Evolutionary conservation across 2,797 vertebrate genomes (phyloP), one percentile per base, ranked within the genome.

Genomic region (Gadopsis bispinosus): DNA sequence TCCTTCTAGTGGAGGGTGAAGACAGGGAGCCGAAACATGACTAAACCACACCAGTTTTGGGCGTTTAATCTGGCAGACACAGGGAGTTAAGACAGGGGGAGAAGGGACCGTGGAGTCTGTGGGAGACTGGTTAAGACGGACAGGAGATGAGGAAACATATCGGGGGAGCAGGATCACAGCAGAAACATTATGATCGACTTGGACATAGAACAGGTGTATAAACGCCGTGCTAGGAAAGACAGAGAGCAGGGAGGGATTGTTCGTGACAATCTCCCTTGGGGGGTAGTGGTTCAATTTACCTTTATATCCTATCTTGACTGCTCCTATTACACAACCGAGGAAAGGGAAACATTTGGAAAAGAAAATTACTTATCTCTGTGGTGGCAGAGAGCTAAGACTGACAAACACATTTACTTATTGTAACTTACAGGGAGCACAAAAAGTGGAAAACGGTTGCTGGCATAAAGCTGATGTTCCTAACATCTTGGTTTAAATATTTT

Each of bases 221-320:
- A 94, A 97, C 97, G 97, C 96, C 98, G 98, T 99, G 98, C 98
- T 98, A 97, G 96, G 97, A 96, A 97, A 97, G 96, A 98, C 97
- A 99, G 95, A 97, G 94, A 96, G 96, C 96, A 88, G 94, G 96
- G 94, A 96, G 96, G 96, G 97, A 97, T 95, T 96, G 94, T 95
- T 95, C 94, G 96, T 97, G 97, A 97, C 97, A 97, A 97, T 98
- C 98, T 98, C 97, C 97, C 97, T 97, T 90, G 88, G 88, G 90
- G 88, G 95, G 95, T 97, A 96, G 96, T 96, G 95, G 94, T 96
- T 96, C 95, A 95, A 95, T 97, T 97, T 99, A 99, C 98, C 98
- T 99, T 99, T 98, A 96, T 97, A 99, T 99, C 98, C 98, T 99
- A 99, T 99, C 98, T 99, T 99, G 98, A 98, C 98, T 97, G 98